Conservation (phyloP, 2,113 vertebrate species). For the Daubentonia madagascariensis region DNA sequence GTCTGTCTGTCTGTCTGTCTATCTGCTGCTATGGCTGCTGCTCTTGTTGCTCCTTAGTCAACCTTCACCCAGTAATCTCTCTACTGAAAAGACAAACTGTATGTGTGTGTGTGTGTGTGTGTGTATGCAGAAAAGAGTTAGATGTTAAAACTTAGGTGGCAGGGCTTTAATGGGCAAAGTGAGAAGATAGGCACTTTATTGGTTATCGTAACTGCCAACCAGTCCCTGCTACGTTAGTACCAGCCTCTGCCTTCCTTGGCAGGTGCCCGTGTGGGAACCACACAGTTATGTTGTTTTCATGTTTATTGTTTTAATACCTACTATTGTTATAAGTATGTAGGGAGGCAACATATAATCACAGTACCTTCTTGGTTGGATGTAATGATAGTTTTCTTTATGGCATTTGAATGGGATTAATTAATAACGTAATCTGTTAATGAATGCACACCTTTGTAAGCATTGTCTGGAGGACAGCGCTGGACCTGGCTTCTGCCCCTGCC, state of each 20-base stretch:
- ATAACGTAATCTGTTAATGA: not conserved
- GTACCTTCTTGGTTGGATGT: not conserved
- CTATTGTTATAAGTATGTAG: not conserved
- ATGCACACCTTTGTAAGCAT: fast-evolving
- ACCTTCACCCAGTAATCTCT: not conserved
- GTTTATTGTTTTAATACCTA: not conserved
- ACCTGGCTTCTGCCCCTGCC: not conserved
- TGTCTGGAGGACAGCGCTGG: not conserved
- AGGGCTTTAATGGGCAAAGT: not conserved
- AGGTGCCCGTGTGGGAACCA: not conserved
- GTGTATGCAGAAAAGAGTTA: not conserved
- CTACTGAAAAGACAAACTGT: not conserved
- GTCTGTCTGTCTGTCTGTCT: not conserved
- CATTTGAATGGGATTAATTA: not conserved
- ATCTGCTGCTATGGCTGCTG: not conserved
- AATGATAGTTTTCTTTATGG: not conserved
- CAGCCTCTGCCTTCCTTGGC: not conserved
- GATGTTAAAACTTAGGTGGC: not conserved
- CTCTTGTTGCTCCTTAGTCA: not conserved
- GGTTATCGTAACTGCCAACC: not conserved
- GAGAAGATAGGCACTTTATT: not conserved
- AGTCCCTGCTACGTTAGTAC: not conserved
- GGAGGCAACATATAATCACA: not conserved
- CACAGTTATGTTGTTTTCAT: not conserved
- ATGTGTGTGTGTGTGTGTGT: not conserved